These are phyloP conservation scores for Doryteuthis pealeii DNA, from an alignment of 1,140 invertebrate genomes.

Conservation along the genomic window DNA sequence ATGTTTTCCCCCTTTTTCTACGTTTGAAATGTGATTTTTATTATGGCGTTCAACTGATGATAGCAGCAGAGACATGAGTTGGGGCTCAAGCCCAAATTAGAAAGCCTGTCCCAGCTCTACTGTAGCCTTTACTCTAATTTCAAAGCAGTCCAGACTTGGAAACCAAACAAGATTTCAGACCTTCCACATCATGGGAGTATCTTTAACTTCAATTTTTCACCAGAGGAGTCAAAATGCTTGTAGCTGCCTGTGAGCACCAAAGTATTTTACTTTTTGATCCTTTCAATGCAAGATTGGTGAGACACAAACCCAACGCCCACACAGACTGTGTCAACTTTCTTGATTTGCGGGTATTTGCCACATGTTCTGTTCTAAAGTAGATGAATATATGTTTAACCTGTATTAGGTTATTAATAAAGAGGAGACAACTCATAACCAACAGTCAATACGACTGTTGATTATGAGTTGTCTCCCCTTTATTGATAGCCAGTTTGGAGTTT, in stretches of 20 bases:
- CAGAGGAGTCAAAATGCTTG: slow-evolving; percentile 88
- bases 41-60: neutral
- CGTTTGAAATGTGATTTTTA: too few species aligned
- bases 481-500: too few species aligned
- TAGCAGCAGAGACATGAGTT: slow-evolving; percentile 22
- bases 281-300: slow-evolving; percentile 73
- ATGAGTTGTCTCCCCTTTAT: too few species aligned
- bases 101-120: slow-evolving; percentile 8
- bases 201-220: slow-evolving; percentile 90
- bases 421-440: too few species aligned
- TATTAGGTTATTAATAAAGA: too few species aligned
- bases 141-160: slow-evolving; percentile 39
- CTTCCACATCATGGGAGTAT: slow-evolving; percentile 72
- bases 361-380: too few species aligned
- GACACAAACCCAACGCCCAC: slow-evolving; percentile 80
- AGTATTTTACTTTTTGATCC: slow-evolving; percentile 88
- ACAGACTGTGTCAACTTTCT: slow-evolving; percentile 89
- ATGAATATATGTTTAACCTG: too few species aligned
- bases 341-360: too few species aligned
- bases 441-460: too few species aligned
- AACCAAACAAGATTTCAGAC: slow-evolving; percentile 38
- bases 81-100: slow-evolving; percentile 4
- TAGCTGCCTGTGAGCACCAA: slow-evolving; percentile 88
- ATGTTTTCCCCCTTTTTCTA: too few species aligned
- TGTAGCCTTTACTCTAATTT: slow-evolving; percentile 23